These are phyloP conservation scores for Macrostomum lignano DNA, from an alignment of 1,140 invertebrate species.

Conservation along the genomic window DNA sequence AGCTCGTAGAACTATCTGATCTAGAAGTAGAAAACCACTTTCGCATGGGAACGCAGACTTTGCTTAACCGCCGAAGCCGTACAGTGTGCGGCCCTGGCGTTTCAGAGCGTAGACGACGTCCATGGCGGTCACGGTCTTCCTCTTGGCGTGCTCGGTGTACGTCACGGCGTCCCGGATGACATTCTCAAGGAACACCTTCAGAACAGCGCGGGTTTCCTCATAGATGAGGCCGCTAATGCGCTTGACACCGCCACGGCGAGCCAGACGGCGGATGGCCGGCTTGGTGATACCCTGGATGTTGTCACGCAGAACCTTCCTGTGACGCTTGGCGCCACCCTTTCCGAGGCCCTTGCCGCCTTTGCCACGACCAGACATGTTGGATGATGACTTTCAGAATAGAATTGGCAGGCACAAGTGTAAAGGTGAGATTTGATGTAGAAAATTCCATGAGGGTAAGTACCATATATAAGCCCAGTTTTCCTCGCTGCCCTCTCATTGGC, in stretches of 20 bases:
- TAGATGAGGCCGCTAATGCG: conserved; percentile 45
- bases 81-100: conserved; percentile 41
- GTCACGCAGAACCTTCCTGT: conserved; percentile 33
- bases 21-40: too few relatives aligned
- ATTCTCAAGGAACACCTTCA: conserved; percentile 52
- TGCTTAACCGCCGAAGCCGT: conserved; percentile 34
- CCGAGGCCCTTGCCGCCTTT: conserved; percentile 19
- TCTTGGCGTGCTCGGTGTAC: conserved; percentile 51
- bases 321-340: conserved; percentile 20
- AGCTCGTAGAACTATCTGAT: too few relatives aligned
- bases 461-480: too few relatives aligned
- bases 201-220: conserved; percentile 38
- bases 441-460: too few relatives aligned
- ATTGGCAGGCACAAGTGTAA: too few relatives aligned
- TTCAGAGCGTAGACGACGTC: conserved; percentile 58
- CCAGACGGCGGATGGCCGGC: conserved; percentile 37
- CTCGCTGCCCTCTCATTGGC: too few relatives aligned
- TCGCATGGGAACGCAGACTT: too few relatives aligned
- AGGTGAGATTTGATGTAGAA: too few relatives aligned
- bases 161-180: conserved; percentile 51
- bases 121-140: conserved; percentile 55
- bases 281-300: conserved; percentile 46
- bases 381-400: too few relatives aligned
- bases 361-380: conserved; percentile 18
- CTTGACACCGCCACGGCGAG: conserved; percentile 44